Evolutionary conservation across 2,797 vertebrate species (phyloP).

Genomic region (Lophura swinhoii): DNA sequence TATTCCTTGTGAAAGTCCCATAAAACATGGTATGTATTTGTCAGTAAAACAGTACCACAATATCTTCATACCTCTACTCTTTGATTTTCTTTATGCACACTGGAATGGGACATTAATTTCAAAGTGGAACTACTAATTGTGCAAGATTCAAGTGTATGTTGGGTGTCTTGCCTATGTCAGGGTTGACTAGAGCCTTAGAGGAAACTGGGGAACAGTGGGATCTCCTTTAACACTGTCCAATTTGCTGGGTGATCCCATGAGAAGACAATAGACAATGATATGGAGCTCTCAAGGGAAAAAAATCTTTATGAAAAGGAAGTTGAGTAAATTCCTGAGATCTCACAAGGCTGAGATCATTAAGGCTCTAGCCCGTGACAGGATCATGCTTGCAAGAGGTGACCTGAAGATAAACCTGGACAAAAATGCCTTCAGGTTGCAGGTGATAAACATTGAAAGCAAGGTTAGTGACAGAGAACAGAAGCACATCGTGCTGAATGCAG

Average conservation of each 20-base stretch:
- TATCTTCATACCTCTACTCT: not conserved
- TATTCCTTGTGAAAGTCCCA: not conserved
- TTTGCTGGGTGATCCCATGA: not conserved
- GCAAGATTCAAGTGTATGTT: fast-evolving
- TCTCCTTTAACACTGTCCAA: not conserved
- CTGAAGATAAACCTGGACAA: not conserved
- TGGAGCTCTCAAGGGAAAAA: not conserved
- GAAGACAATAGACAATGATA: not conserved
- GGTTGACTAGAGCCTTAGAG: not conserved
- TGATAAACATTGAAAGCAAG: not conserved
- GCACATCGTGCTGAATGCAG: not conserved
- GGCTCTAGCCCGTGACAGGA: no score
- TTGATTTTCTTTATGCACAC: not conserved
- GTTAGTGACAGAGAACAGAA: not conserved
- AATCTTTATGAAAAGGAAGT: not conserved
- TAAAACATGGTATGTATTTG: not conserved
- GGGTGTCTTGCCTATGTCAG: not conserved
- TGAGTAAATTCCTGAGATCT: not conserved
- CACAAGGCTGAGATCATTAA: not conserved
- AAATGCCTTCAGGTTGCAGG: not conserved
- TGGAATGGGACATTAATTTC: not conserved
- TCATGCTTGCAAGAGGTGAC: no score
- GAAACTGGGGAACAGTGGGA: not conserved
- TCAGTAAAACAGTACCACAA: not conserved
- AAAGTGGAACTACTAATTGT: not conserved